Evolutionary conservation across 2,888 invertebrate species (phyloP).

Genomic region (Euproctis similis): DNA sequence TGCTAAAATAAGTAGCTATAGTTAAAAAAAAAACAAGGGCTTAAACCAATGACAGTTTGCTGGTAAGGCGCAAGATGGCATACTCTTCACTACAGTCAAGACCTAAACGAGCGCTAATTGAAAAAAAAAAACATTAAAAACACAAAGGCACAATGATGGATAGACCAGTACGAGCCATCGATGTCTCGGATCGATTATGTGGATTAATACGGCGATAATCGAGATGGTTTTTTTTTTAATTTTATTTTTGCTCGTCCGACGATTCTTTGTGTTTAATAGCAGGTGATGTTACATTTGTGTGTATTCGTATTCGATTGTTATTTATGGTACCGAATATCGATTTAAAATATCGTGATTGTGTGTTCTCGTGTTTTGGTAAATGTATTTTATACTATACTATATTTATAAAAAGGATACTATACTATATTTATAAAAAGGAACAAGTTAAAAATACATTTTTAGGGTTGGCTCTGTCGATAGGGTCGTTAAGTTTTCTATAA

Average conservation of each 20-base stretch:
- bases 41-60: slow-evolving; percentile 2
- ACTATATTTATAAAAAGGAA: too few relatives aligned
- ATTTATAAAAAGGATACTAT: too few relatives aligned
- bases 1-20: too few relatives aligned
- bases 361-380: too few relatives aligned
- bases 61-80: slow-evolving; percentile 28
- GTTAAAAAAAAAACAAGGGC: too few relatives aligned
- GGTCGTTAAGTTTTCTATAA: too few relatives aligned
- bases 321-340: slow-evolving; percentile 31
- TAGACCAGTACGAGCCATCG: slow-evolving; percentile 32
- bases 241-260: slow-evolving; percentile 34
- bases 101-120: slow-evolving; percentile 30
- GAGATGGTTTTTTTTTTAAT: too few relatives aligned
- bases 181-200: slow-evolving; percentile 44
- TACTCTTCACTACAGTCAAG: too few relatives aligned
- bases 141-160: slow-evolving; percentile 36
- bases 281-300: slow-evolving; percentile 39
- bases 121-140: slow-evolving; percentile 19
- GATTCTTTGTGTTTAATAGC: slow-evolving; percentile 32
- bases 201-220: slow-evolving; percentile 54
- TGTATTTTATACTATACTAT: too few relatives aligned
- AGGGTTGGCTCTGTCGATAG: too few relatives aligned
- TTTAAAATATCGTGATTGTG: slow-evolving; percentile 21
- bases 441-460: too few relatives aligned
- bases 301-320: slow-evolving; percentile 20